Evolutionary conservation across 2,888 invertebrate genomes (phyloP).

Genomic region (Megastigmus dorsalis): DNA sequence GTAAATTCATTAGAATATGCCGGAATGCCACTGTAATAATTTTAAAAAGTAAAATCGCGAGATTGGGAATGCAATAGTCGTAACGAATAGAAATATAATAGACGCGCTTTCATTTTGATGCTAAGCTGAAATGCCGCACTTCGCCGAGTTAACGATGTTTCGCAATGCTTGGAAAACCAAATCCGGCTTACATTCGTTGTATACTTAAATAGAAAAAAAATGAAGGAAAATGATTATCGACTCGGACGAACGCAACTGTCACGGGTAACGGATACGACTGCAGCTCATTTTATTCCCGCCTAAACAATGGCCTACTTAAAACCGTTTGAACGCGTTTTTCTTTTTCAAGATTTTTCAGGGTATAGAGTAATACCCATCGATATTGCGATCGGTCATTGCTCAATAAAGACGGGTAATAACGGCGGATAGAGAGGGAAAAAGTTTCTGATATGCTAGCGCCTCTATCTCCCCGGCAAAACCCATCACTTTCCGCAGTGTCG

Average conservation of each 20-base stretch:
- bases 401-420: neutral
- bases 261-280: slow-evolving; percentile 19
- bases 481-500: neutral
- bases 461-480: too few relatives aligned
- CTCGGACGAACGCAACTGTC: slow-evolving; percentile 11
- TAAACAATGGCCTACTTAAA: slow-evolving; percentile 20
- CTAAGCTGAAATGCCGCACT: slow-evolving; percentile 7
- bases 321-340: too few relatives aligned
- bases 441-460: too few relatives aligned
- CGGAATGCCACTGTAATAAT: neutral
- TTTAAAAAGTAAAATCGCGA: slow-evolving; percentile 15
- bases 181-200: neutral
- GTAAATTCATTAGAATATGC: too few relatives aligned
- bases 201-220: neutral
- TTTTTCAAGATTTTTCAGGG: neutral
- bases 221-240: neutral
- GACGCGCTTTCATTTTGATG: slow-evolving; percentile 33
- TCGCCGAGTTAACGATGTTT: slow-evolving; percentile 12
- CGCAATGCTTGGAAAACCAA: slow-evolving; percentile 26
- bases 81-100: slow-evolving; percentile 36
- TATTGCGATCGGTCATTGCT: neutral
- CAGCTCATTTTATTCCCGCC: neutral
- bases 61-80: slow-evolving; percentile 18
- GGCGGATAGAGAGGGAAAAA: too few relatives aligned
- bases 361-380: too few relatives aligned